These are phyloP conservation scores for Setophaga kirtlandii DNA, from an alignment of 2,113 vertebrate species.

Conservation along the genomic window DNA sequence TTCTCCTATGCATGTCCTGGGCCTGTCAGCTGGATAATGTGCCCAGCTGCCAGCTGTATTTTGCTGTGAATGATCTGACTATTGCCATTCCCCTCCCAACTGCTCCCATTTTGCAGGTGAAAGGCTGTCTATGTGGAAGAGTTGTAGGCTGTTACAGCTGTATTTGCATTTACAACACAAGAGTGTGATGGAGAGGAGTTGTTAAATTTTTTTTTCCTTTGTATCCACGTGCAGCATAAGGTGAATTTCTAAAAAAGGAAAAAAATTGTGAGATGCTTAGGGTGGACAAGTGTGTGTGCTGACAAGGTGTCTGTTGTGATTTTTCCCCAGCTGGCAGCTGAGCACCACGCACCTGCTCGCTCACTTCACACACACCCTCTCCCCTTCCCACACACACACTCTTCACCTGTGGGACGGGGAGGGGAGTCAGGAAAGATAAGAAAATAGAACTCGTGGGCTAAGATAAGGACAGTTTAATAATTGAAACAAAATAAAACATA, in stretches of 20 bases:
- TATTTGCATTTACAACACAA: fast-evolving
- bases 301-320: neutral
- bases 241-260: neutral
- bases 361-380: neutral
- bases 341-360: neutral
- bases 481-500: neutral
- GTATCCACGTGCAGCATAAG: neutral
- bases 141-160: neutral
- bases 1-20: fast-evolving
- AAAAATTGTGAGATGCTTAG: neutral
- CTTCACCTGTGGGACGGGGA: neutral
- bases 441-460: neutral
- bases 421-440: neutral
- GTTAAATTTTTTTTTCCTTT: neutral
- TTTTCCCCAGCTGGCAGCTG: neutral
- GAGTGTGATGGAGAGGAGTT: neutral
- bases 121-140: neutral
- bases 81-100: neutral
- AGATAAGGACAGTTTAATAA: neutral
- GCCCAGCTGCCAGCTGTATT: neutral
- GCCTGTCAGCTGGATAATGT: neutral
- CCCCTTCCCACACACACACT: neutral
- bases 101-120: neutral
- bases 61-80: neutral
- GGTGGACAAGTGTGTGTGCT: neutral